Base-by-base conservation (phyloP, 1,140 invertebrate species). In the Eumeta japonica region DNA sequence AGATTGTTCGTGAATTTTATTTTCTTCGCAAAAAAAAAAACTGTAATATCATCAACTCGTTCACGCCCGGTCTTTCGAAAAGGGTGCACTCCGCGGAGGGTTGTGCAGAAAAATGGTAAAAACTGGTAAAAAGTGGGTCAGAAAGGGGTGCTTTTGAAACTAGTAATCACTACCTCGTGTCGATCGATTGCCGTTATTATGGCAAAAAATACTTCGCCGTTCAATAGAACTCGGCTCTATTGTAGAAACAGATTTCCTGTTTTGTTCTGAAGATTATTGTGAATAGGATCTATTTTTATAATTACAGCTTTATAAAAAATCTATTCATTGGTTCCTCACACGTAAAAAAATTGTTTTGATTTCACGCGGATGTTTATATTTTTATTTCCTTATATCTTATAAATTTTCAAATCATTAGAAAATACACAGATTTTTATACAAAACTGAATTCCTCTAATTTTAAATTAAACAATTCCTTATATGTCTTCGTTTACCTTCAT, bases 31-130 rank as follows among this genome's bases (percentile, higher is more conserved):
- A 71, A 72, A 74, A 74, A 65, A 67, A 71, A 72, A 74, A 74
- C 63, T 58, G 70, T 74, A 74, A 71, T 74, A 74, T 74, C 70
- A 74, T 74, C 70, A 74, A 74, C 70, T 74, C 70, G 70, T 74
- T 74, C 70, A 74, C 70, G 67, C 67, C 66, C 67, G 70, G 65
- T 35, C 50, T 70, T 74, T 74, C 61, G n/a, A n/a, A 72, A 74
- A 64, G 55, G 62, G 62, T 59, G 45, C 62, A 60, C 54, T 60
- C 66, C 68, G 58, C 63, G 70, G 62, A 67, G 67, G 62, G 62
- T 62, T 59, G 17, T 13, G 29, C 45, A 46, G 51, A 58, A 63
- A 71, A 67, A 68, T 68, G 62, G 58, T 63, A 64, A 68, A 70
- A 74, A 66, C 53, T 58, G 55, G 58, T 70, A 71, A 74, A 70